Evolutionary conservation across 2,888 invertebrate species (phyloP).

Genomic region (Drosophila tanythrix): DNA sequence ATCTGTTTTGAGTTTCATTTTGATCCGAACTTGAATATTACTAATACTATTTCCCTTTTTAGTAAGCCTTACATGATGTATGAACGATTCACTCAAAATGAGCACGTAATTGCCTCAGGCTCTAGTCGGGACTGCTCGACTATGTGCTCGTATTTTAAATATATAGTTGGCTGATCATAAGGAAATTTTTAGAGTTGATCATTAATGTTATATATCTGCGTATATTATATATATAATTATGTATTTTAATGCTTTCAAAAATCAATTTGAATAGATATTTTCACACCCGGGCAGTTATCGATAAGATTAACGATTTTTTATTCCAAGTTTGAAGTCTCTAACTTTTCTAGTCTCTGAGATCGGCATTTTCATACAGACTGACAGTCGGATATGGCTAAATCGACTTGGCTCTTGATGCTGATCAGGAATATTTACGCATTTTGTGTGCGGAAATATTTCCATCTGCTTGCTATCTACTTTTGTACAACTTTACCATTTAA

Average conservation of each 20-base stretch:
- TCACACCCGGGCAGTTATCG: not conserved
- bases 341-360: not conserved
- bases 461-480: not conserved
- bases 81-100: not conserved
- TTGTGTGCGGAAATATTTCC: not conserved
- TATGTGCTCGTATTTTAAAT: not conserved
- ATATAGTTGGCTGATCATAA: not conserved
- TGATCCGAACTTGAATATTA: no score
- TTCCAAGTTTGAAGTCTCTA: rapidly evolving
- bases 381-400: not conserved
- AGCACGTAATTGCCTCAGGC: not conserved
- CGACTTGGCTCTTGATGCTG: not conserved
- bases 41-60: not conserved
- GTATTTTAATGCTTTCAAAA: not conserved
- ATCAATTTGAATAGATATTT: not conserved
- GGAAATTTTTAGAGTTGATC: not conserved
- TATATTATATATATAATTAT: not conserved
- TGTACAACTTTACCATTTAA: not conserved
- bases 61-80: not conserved
- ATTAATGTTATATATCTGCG: not conserved
- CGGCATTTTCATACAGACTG: not conserved
- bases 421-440: not conserved
- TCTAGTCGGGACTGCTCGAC: not conserved
- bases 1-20: not conserved
- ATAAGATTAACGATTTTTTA: not conserved